A percentile compares a stretch with the other conserved stretches of the same genome.
Evolutionary conservation across 2,113 vertebrate species (phyloP).

Genomic region (Podarcis raffonei): DNA sequence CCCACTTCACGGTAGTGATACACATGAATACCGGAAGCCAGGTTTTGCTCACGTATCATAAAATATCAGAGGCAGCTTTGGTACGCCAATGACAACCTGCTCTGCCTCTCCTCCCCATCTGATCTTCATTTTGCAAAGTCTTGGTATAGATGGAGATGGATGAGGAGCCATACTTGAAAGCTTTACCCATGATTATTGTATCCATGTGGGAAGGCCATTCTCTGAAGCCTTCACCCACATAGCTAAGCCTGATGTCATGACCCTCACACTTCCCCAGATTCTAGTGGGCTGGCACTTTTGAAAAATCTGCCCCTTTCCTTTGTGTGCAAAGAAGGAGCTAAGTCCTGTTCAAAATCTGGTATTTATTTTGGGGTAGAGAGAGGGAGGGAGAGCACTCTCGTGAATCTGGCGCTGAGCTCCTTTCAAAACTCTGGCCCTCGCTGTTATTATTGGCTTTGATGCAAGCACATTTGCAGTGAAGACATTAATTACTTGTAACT

Average conservation of each 20-base stretch:
- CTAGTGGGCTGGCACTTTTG: background rate
- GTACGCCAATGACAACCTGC: background rate
- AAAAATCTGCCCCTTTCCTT: background rate
- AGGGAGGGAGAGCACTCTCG: background rate
- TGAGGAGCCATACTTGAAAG: background rate
- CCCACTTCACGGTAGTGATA: background rate
- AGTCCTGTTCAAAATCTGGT: background rate
- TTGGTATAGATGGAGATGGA: background rate
- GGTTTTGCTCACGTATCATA: background rate
- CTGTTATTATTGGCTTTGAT: conserved; percentile 22
- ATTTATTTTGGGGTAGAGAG: background rate
- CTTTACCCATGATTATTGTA: background rate
- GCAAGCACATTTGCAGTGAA: conserved; percentile 18
- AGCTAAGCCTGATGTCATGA: background rate
- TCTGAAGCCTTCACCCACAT: background rate
- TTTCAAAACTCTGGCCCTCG: background rate
- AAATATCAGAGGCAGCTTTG: background rate
- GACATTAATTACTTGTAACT: conserved; percentile 31
- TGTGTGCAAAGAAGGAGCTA: background rate
- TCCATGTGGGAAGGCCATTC: background rate
- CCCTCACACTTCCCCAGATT: background rate
- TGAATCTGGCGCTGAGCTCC: background rate
- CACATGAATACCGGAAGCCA: background rate
- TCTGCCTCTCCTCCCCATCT: background rate
- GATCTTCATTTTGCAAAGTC: background rate